Conservation (phyloP, 2,113 vertebrate species). For the Eptesicus fuscus region DNA sequence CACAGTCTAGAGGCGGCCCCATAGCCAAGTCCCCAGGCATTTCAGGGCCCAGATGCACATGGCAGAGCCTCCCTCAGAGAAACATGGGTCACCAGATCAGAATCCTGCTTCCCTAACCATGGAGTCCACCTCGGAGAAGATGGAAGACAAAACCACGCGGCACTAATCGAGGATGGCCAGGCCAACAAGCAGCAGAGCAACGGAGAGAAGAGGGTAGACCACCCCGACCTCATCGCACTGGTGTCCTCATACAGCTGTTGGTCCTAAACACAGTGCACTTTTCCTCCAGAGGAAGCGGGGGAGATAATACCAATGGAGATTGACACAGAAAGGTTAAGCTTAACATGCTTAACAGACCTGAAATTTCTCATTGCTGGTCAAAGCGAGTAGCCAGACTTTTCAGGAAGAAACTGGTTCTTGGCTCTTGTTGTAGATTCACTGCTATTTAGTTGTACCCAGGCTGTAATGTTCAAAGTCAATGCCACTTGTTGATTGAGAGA, state of each 20-base stretch:
- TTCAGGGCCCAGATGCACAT: neutral
- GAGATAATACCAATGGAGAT: rapidly evolving
- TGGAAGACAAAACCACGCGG: neutral
- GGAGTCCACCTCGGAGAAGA: neutral
- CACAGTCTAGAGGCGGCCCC: neutral
- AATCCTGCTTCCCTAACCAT: neutral
- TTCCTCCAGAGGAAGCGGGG: no score
- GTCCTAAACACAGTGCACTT: neutral
- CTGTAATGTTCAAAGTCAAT: constrained; percentile 25
- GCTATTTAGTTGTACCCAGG: neutral
- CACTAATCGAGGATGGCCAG: neutral
- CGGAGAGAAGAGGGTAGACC: neutral
- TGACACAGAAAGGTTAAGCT: neutral
- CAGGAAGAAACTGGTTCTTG: constrained; percentile 44
- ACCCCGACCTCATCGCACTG: neutral
- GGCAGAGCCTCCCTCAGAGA: neutral
- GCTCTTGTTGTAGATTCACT: neutral
- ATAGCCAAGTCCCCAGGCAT: neutral
- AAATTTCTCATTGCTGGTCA: neutral
- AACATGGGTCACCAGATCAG: neutral
- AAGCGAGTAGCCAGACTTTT: neutral
- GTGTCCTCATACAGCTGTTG: neutral
- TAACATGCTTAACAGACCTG: neutral
- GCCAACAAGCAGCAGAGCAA: neutral
- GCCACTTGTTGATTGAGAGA: constrained; percentile 26